Percentiles rank a stretch among this genome's conserved stretches.
These are phyloP conservation scores for Galleria mellonella DNA, from an alignment of 1,140 invertebrate genomes.

Conservation along the genomic window DNA sequence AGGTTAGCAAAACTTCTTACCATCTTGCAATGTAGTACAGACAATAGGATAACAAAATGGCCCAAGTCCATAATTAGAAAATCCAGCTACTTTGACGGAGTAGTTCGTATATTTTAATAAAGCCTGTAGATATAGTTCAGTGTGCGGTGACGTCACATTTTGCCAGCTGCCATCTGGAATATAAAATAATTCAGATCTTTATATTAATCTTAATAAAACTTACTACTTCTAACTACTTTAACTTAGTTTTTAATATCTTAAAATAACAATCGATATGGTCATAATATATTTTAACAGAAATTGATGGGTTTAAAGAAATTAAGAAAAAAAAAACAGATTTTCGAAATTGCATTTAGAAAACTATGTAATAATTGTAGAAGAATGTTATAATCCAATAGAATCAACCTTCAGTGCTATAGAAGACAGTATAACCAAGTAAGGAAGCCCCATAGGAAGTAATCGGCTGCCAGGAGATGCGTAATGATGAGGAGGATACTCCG, in stretches of 20 bases:
- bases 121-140: background rate
- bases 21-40: slow-evolving; percentile 88
- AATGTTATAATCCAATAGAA: background rate
- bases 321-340: too few species aligned
- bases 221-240: too few species aligned
- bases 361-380: too few species aligned
- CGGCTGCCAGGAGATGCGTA: slow-evolving; percentile 53
- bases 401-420: slow-evolving; percentile 51
- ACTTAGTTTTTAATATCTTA: too few species aligned
- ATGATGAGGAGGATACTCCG: slow-evolving; percentile 44
- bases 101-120: background rate
- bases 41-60: slow-evolving; percentile 83
- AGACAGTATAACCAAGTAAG: slow-evolving; percentile 47
- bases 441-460: slow-evolving; percentile 31
- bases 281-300: too few species aligned
- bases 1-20: slow-evolving; percentile 66
- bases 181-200: too few species aligned
- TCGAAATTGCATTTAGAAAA: too few species aligned
- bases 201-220: too few species aligned
- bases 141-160: background rate
- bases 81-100: background rate
- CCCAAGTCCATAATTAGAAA: slow-evolving; percentile 88
- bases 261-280: too few species aligned
- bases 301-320: too few species aligned
- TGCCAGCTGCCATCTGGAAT: background rate